Base-by-base conservation (phyloP, 2,888 invertebrate species). In the Oxystoma pomonae region DNA sequence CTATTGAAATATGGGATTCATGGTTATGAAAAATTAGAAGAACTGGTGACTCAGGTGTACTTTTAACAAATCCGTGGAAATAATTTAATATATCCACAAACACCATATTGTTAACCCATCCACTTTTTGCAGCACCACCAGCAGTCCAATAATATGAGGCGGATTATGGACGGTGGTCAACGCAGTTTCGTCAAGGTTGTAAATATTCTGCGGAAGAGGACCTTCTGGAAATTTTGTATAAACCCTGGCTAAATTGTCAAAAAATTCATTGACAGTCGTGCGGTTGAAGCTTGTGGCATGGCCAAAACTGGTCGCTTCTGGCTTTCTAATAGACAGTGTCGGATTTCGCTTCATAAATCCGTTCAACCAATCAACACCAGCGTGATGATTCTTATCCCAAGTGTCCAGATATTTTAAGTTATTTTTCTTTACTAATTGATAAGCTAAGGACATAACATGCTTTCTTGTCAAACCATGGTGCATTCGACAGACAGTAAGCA, bases 121-220 rank as follows among this genome's bases (percentile, higher is more conserved):
- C 59, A 51, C 58, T 58, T 51, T 58, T 58, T 50, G 58, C 49
- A 49, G 50, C 50, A 58, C 58, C 58, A 50, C 58, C 58, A 49
- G 50, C 58, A 58, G 66, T 59, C 71, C 73, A 16, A 73, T 18
- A 35, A 76, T 67, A 67, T 73, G 72, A 52, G 69, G 66, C 63
- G 74, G 72, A 18, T 61, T 63, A 55, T 74, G 72, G 21, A 75
- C 74, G 19, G 74, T 75, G 19, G 68, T 67, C 49, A 72, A 55
- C 22, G 72, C 73, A 21, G 70, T 72, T 59, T 74, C 72, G 60
- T 75, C 73, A 57, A 67, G 57, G 67, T 74, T 74, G 67, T 66
- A 73, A 49, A 73, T 73, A 55, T 68, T 55, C 62, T 61, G 61
- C 17, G 71, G 60, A 5, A 35, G 17, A 61, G 65, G 64, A 16